These are phyloP conservation scores for Eupristina koningsbergeri DNA, from an alignment of 1,140 invertebrate genomes.

Conservation along the genomic window DNA sequence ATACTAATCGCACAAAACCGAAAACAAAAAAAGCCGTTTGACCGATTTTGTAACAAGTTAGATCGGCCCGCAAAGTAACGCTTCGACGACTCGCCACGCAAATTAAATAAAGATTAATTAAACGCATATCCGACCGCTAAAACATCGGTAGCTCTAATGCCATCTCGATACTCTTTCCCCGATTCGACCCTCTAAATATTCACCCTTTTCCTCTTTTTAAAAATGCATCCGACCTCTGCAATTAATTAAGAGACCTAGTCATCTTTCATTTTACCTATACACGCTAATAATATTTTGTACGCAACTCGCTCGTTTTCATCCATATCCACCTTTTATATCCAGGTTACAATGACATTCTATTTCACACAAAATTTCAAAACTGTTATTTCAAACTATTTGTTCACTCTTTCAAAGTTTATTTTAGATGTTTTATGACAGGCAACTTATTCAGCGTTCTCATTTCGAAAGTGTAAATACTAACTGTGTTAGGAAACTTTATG, in stretches of 20 bases:
- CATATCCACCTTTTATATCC: slow-evolving; percentile 11
- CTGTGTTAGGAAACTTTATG: background rate
- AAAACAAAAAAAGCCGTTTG: background rate
- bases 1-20: background rate
- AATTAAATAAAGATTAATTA: too few species aligned
- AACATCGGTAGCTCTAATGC: too few species aligned
- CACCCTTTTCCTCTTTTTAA: too few species aligned
- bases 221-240: too few species aligned
- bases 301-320: background rate
- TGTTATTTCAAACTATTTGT: slow-evolving; percentile 4
- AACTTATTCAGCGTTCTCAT: slow-evolving; percentile 28
- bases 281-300: background rate
- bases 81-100: too few species aligned
- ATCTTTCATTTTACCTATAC: too few species aligned
- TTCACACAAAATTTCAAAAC: background rate
- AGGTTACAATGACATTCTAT: background rate
- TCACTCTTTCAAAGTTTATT: slow-evolving; percentile 20
- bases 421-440: slow-evolving; percentile 37
- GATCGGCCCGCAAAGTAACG: too few species aligned
- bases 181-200: too few species aligned
- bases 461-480: slow-evolving; percentile 5
- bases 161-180: too few species aligned
- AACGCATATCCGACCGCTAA: too few species aligned
- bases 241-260: too few species aligned
- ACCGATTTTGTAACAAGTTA: too few species aligned